These are phyloP conservation scores for Masticophis lateralis DNA, from an alignment of 2,797 vertebrate species.

Conservation along the genomic window DNA sequence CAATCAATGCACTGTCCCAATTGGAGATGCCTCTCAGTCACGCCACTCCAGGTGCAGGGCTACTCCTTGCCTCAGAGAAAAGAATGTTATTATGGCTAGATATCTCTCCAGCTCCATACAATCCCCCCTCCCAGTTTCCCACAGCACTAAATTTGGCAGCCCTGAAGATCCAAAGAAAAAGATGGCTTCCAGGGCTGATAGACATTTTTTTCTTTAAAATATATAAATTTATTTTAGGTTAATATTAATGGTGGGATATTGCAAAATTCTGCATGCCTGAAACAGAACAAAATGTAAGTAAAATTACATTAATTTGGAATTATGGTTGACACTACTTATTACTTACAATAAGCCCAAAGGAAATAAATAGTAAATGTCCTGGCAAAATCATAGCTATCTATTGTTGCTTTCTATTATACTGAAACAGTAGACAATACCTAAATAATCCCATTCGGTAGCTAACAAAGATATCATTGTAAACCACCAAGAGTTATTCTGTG, in stretches of 20 bases:
- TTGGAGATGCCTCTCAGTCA: no score
- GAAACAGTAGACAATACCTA: not conserved
- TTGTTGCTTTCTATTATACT: not conserved
- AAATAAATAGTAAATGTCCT: not conserved
- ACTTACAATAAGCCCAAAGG: not conserved
- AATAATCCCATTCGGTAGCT: not conserved
- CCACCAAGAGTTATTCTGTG: no score
- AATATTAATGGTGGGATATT: not conserved
- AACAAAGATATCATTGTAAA: not conserved
- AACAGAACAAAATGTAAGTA: not conserved
- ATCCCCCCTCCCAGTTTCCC: no score
- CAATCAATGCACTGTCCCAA: no score
- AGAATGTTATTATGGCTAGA: no score
- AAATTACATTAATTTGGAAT: not conserved
- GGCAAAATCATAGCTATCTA: not conserved
- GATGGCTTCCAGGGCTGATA: no score
- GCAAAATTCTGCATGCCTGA: not conserved
- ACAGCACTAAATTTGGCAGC: no score
- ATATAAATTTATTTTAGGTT: not conserved
- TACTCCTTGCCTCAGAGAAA: no score
- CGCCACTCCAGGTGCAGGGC: no score
- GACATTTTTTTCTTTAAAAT: not conserved
- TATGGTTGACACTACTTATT: not conserved
- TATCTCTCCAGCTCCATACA: no score
- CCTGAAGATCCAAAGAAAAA: no score